These are phyloP conservation scores for Pseudochaenichthys georgianus DNA, from an alignment of 2,797 vertebrate genomes.

Conservation along the genomic window DNA sequence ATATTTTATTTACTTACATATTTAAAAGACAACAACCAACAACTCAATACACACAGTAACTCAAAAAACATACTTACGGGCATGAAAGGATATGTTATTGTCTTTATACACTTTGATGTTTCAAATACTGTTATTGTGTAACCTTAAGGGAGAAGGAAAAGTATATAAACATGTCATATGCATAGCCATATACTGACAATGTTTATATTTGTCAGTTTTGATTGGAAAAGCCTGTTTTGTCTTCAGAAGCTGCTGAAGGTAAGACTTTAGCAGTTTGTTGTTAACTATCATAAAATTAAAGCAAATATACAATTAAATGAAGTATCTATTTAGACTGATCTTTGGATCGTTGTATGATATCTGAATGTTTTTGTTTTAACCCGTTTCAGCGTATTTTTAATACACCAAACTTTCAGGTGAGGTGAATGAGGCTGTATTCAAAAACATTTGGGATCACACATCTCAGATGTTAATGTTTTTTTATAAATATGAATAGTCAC, in stretches of 20 bases:
- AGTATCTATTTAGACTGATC: neutral
- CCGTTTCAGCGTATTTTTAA: neutral
- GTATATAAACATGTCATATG: no score
- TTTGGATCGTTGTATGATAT: constrained; percentile 2
- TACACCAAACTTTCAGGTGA: neutral
- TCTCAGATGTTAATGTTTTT: neutral
- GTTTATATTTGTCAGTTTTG: no score
- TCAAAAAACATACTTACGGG: no score
- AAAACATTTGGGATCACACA: neutral
- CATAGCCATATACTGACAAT: no score
- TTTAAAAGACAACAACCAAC: no score
- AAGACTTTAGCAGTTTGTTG: neutral
- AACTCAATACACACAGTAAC: no score
- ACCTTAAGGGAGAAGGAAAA: no score
- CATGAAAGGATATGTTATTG: no score
- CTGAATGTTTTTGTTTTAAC: neutral
- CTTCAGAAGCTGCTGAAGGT: neutral
- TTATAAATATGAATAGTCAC: neutral
- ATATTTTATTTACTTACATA: no score
- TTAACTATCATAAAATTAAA: neutral
- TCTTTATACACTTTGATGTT: no score
- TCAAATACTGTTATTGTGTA: no score
- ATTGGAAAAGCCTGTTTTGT: constrained; percentile 1
- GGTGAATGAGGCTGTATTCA: neutral
- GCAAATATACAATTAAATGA: neutral